Conservation (phyloP, 2,113 vertebrate species). For the Oncorhynchus gorbuscha region DNA sequence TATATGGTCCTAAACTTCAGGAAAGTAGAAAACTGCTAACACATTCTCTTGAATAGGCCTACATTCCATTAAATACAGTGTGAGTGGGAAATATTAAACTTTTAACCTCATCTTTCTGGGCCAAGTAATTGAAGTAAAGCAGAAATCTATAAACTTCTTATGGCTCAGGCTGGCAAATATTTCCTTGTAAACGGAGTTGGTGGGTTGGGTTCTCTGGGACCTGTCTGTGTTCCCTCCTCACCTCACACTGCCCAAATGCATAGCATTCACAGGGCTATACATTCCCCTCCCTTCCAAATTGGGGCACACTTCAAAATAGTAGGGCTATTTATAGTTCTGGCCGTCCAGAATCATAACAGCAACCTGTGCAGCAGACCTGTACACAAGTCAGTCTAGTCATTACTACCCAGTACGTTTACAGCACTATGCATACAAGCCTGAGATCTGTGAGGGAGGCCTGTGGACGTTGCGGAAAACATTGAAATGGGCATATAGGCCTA, state of each 20-base stretch:
- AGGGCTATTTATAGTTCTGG: slow-evolving; percentile 59
- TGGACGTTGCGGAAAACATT: no score
- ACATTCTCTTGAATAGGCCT: background rate
- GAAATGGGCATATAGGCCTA: no score
- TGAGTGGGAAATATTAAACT: slow-evolving; percentile 43
- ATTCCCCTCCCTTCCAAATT: slow-evolving; percentile 59
- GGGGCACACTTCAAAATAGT: slow-evolving; percentile 65
- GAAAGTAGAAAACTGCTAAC: background rate
- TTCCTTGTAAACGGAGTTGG: slow-evolving; percentile 13
- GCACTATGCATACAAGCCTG: background rate
- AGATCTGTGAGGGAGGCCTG: background rate
- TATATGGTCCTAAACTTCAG: background rate
- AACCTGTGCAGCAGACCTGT: background rate
- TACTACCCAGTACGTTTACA: background rate
- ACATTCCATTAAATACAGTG: slow-evolving; percentile 8
- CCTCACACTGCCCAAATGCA: slow-evolving; percentile 10
- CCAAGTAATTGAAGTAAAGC: slow-evolving; percentile 20
- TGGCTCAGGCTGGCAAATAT: slow-evolving; percentile 28
- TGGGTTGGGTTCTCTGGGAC: slow-evolving; percentile 9
- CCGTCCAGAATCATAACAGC: slow-evolving; percentile 64
- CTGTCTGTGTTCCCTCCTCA: background rate
- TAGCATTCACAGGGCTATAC: slow-evolving; percentile 49
- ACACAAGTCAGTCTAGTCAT: background rate
- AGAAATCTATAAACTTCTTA: slow-evolving; percentile 39
- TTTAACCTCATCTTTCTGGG: slow-evolving; percentile 39